Evolutionary conservation across 2,797 vertebrate species (phyloP), one percentile per base, ranked within the genome.

Genomic region (Champsocephalus gunnari): DNA sequence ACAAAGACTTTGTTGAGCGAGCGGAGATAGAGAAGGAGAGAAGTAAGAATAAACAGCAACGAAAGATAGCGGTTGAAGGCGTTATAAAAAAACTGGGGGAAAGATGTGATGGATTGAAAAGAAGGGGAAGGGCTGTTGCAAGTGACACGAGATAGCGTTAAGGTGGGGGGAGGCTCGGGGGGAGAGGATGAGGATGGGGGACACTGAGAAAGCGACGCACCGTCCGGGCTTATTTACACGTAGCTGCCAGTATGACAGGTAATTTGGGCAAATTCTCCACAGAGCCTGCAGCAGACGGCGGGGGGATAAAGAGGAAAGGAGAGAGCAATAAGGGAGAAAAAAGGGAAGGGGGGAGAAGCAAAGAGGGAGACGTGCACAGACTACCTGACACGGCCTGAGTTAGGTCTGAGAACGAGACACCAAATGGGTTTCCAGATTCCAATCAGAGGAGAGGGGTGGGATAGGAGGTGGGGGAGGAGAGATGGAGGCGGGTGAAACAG

Each of bases 231-330:
- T 95, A 95, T 95, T 95, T 95, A 95, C 94, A 95, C 94, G 83
- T 93, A 92, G 90, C 92, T 84, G 90, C 90, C 88, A 91, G 91
- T 94, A 95, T 96, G 95, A 95, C 95, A 96, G 94, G 94, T 96
- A 94, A 95, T 95, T 95, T 94, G 91, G 92, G 93, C 92, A 93
- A 93, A 95, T 95, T 95, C 93, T 95, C 93, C 90, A 93, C 93
- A 94, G 93, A 92, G 92, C 90, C 89, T 65, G 77, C 81, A 92
- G 93, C 91, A 93, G 93, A 92, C 90, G 90, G 92, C 67, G 71
- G 81, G 86, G 87, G 91, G 92, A 94, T 90, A 90, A 92, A 93
- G 91, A 92, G 81, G 83, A 90, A 92, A 90, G 72, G 84, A 87
- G 89, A 87, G 77, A 88, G 87, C 80, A 80, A 88, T 75, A 85